Evolutionary conservation across 2,888 invertebrate species (phyloP), one percentile per base, ranked within the genome.

Genomic region (Tuberolachnus salignus): DNA sequence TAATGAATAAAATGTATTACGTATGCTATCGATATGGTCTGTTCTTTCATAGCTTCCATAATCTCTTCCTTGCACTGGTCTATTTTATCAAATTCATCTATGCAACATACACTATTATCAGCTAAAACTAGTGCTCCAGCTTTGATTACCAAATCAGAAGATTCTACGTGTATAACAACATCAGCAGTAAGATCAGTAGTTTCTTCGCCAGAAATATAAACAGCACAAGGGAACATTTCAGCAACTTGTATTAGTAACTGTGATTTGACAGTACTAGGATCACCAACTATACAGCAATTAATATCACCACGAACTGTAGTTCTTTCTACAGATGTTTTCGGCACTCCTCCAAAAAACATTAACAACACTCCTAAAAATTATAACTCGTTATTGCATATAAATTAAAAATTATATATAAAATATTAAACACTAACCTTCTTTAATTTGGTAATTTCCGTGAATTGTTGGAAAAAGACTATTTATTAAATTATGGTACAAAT

Each of bases 1-100:
- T n/a, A 80, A 44, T 23, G 61, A 1, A 61, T n/a, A n/a, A n/a
- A n/a, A n/a, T n/a, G n/a, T n/a, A n/a, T 42, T 83, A 90, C 95
- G 89, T 99, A 99, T 0, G 99, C 98, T 80, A 99, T 90, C 0
- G 98, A 97, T 83, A 99, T 99, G 0, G 99, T 99, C 87, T 99
- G 99, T 85, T 99, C 99, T 88, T 99, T 99, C 99, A 99, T 99
- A 4, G 99, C 99, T 87, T 99, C 99, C 83, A 99, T 99, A 64
- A 99, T 98, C 8, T 99, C 97, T 86, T 99, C 98, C 89, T 99
- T 99, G 67, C 91, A 90, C 0, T 90, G 90, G 86, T 99, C 98
- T 99, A 99, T 99, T 87, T 99, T 99, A 86, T 99, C 99, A 86
- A 99, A 99, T 87, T 99, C 99, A 84, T 99, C 99, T 83, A 99